Conservation (phyloP, 1,140 invertebrate genomes). For the Drosophila kikkawai region DNA sequence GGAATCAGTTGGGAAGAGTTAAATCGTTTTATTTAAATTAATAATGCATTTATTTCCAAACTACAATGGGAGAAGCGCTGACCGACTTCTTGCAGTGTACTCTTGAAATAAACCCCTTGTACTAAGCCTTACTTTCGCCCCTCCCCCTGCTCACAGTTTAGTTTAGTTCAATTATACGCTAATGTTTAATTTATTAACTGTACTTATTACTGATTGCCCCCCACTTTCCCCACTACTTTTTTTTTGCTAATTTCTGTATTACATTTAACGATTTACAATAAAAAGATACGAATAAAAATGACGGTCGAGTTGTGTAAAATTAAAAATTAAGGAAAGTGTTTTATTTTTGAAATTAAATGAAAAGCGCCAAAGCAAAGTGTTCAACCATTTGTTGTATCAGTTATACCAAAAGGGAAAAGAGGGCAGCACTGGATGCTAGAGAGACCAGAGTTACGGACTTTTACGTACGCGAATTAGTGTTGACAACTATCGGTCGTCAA, state of each 20-base stretch:
- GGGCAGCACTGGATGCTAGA: no score
- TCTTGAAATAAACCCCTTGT: constrained; percentile 66
- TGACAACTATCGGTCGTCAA: no score
- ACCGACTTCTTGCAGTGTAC: constrained; percentile 72
- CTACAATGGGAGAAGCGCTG: constrained; percentile 70
- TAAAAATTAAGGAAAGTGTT: not conserved
- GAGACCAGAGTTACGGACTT: no score
- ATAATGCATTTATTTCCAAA: constrained; percentile 78
- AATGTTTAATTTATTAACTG: constrained; percentile 82
- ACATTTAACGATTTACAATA: constrained; percentile 72
- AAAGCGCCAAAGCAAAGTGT: no score
- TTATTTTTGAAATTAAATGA: not conserved
- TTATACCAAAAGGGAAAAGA: no score
- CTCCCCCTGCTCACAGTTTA: constrained; percentile 39
- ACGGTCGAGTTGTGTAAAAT: constrained; percentile 64
- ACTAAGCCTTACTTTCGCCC: constrained; percentile 39
- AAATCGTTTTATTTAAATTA: constrained; percentile 52
- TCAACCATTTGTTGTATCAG: no score
- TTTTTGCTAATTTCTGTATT: constrained; percentile 64
- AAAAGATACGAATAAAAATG: constrained; percentile 63
- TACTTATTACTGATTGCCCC: constrained; percentile 65
- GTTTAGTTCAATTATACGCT: constrained; percentile 65
- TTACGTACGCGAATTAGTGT: no score
- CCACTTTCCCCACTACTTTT: constrained; percentile 27
- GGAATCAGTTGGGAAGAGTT: constrained; percentile 10